Percentiles rank a stretch among this genome's conserved stretches.
phyloP scores from a whole-genome alignment of 2,113 vertebrate species.

The Trochalopteron elliotii region DNA sequence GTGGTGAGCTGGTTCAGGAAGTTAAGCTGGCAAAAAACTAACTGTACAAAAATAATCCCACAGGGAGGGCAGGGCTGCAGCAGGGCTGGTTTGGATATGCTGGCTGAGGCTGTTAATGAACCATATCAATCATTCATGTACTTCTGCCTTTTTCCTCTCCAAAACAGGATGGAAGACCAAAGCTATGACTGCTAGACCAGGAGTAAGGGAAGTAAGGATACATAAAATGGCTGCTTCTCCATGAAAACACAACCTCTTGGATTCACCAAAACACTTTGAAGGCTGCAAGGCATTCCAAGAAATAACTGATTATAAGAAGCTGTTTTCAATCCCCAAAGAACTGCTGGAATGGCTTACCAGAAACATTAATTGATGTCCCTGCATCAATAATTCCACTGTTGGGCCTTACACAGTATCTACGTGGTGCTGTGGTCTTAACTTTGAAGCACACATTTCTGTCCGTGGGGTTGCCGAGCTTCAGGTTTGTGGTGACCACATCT shows the following conservation, averaged over 20 bases:
- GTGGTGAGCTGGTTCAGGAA: not conserved
- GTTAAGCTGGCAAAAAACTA: not conserved
- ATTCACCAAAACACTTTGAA: not conserved
- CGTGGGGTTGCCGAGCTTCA: slow-evolving; percentile 96
- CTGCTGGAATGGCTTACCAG: slow-evolving; percentile 79
- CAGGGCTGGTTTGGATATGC: not conserved
- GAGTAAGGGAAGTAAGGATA: not conserved
- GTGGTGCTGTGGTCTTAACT: slow-evolving; percentile 98
- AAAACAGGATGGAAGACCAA: not conserved
- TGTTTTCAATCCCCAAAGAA: not conserved
- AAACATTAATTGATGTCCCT: slow-evolving; percentile 95
- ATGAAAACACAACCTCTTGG: not conserved
- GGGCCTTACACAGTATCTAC: slow-evolving; percentile 96
- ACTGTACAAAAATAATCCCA: slow-evolving; percentile 42
- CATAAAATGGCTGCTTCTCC: not conserved
- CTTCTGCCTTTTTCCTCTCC: not conserved
- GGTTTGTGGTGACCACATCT: slow-evolving; percentile 94
- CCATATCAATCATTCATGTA: not conserved
- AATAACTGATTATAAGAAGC: not conserved
- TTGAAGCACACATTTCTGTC: slow-evolving; percentile 97
- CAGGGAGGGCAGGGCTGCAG: slow-evolving; percentile 29
- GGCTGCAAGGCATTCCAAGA: not conserved
- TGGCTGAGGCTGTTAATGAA: not conserved
- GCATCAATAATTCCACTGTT: slow-evolving; percentile 98
- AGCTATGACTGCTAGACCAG: not conserved